phyloP scores from a whole-genome alignment of 2,113 vertebrate genomes.

The Lagopus muta region DNA sequence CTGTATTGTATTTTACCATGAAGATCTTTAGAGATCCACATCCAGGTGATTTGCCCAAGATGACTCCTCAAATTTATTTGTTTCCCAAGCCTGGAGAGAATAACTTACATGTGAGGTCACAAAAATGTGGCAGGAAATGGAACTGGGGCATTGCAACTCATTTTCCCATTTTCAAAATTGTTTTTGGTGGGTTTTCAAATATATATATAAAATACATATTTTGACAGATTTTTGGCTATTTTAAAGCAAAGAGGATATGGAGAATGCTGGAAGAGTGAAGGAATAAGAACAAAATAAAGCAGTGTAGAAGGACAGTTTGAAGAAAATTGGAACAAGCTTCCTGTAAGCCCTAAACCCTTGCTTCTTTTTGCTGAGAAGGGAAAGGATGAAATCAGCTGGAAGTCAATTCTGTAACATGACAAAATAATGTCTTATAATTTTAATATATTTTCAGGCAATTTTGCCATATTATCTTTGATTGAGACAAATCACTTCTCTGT shows the following conservation, averaged over 20 bases:
- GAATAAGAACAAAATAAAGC: background rate
- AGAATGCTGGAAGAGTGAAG: background rate
- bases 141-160: rapidly evolving
- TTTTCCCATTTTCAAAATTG: background rate
- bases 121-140: background rate
- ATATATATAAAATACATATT: rapidly evolving
- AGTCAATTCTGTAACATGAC: background rate
- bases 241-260: background rate
- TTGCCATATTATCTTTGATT: background rate
- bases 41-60: rapidly evolving
- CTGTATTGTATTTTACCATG: background rate
- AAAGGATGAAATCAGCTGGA: background rate
- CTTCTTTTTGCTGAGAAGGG: background rate
- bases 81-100: background rate
- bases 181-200: background rate
- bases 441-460: background rate
- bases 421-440: background rate
- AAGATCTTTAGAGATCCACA: background rate
- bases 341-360: background rate
- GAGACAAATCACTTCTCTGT: background rate
- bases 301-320: rapidly evolving
- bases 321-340: background rate
- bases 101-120: background rate
- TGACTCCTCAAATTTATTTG: background rate
- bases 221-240: background rate